phyloP scores from a whole-genome alignment of 2,113 vertebrate genomes.

The Crotophaga sulcirostris region DNA sequence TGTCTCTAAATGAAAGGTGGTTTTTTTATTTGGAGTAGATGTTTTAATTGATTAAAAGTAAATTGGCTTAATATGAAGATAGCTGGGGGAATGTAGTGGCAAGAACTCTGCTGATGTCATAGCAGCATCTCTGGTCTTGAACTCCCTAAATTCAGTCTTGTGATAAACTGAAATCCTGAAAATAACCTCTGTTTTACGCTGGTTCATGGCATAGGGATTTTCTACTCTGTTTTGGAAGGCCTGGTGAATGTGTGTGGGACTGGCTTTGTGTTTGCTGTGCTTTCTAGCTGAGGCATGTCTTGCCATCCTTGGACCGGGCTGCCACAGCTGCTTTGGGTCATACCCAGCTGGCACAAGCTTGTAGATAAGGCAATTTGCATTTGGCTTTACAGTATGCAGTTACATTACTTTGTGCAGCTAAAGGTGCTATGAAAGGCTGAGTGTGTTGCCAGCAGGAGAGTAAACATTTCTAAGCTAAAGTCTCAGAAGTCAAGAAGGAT shows the following conservation, averaged over 20 bases:
- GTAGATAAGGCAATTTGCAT: neutral
- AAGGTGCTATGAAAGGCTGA: neutral
- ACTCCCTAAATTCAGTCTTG: neutral
- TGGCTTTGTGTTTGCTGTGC: neutral
- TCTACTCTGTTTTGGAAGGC: neutral
- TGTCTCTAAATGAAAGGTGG: neutral
- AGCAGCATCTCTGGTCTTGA: neutral
- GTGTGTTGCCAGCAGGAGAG: neutral
- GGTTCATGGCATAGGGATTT: neutral
- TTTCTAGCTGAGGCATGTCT: neutral
- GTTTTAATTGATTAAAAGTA: neutral
- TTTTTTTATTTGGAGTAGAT: neutral
- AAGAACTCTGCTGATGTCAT: neutral
- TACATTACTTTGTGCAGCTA: neutral
- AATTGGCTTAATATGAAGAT: neutral
- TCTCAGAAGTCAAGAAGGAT: conserved; percentile 22
- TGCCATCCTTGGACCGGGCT: neutral
- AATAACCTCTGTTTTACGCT: neutral
- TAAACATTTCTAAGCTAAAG: neutral
- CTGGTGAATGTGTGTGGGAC: neutral
- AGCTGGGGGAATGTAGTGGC: neutral
- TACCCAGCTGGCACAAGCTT: conserved; percentile 38
- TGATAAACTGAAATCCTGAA: neutral
- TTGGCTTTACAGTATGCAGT: neutral
- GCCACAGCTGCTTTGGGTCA: neutral